Evolutionary conservation across 2,113 vertebrate species (phyloP).

Genomic region (Calyptomena viridis): DNA sequence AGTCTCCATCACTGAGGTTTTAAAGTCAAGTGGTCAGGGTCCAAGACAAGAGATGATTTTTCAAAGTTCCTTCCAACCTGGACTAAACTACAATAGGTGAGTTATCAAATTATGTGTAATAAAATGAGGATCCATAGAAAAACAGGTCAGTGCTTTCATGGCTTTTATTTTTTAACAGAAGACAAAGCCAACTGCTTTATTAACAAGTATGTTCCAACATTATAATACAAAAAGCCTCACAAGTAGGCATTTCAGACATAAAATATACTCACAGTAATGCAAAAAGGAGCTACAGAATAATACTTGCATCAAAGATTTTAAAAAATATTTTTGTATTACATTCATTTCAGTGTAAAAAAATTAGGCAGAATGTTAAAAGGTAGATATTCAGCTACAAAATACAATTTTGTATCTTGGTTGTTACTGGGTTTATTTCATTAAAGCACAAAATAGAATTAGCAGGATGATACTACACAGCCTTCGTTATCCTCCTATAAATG

Average conservation of each 20-base stretch:
- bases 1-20: background rate
- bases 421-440: background rate
- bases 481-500: background rate
- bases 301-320: background rate
- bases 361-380: background rate
- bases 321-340: background rate
- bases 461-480: background rate
- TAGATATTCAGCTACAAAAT: background rate
- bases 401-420: background rate
- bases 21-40: background rate
- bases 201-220: background rate
- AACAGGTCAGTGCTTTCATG: background rate
- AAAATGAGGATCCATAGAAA: background rate
- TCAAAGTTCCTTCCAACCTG: fast-evolving
- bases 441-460: background rate
- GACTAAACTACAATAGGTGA: background rate
- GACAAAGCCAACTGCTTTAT: background rate
- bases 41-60: background rate
- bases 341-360: background rate
- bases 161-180: background rate
- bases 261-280: background rate
- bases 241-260: background rate
- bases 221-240: background rate
- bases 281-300: background rate
- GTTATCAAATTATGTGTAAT: background rate